Evolutionary conservation across 2,113 vertebrate genomes (phyloP).

Genomic region (Tetrao urogallus): DNA sequence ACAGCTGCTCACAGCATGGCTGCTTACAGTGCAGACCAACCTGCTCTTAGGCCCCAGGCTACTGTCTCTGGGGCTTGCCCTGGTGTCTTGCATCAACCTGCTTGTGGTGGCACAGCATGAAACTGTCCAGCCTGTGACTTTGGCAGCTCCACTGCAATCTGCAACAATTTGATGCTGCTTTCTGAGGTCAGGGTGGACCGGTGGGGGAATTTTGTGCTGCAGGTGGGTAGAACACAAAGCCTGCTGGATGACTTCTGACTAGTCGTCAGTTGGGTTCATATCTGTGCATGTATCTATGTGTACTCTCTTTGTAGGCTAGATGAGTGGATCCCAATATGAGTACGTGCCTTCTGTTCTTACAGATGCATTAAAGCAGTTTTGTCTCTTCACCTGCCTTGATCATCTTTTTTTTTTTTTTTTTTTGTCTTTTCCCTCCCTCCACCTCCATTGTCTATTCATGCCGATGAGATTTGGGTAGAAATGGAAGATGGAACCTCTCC

Average conservation of each 20-base stretch:
- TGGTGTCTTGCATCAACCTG: not conserved
- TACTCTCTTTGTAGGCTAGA: too few relatives aligned
- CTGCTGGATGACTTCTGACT: not conserved
- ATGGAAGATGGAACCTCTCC: not conserved
- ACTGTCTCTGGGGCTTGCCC: not conserved
- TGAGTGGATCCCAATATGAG: not conserved
- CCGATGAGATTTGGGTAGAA: not conserved
- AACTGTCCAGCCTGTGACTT: fast-evolving
- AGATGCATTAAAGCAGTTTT: not conserved
- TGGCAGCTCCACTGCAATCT: not conserved
- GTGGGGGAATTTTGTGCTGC: not conserved
- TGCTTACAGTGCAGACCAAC: not conserved
- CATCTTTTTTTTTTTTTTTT: not conserved
- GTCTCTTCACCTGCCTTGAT: not conserved
- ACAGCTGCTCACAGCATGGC: too few relatives aligned
- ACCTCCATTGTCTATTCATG: not conserved
- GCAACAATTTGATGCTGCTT: not conserved
- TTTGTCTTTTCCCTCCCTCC: too few relatives aligned
- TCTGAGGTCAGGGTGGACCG: not conserved
- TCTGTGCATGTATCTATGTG: not conserved
- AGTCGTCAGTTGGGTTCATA: not conserved
- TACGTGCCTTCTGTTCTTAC: not conserved
- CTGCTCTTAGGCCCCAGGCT: not conserved
- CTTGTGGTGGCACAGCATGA: fast-evolving
- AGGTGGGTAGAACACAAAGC: not conserved